phyloP scores from a whole-genome alignment of 1,140 invertebrate species.

The Drosophila murphyi region DNA sequence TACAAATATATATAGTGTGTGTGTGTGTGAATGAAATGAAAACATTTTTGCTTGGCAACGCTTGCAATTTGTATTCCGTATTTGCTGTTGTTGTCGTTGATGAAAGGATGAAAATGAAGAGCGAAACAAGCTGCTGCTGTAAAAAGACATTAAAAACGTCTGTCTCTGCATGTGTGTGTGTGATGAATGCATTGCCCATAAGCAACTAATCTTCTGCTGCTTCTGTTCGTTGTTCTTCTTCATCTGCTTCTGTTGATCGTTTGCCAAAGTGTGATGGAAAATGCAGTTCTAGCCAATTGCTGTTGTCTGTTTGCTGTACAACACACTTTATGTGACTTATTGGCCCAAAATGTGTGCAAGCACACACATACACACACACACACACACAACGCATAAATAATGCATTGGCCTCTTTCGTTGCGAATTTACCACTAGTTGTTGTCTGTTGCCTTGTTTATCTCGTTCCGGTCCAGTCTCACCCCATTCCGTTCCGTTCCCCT shows the following conservation, averaged over 20 bases:
- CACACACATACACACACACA: constrained; percentile 27
- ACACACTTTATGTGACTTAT: constrained; percentile 68
- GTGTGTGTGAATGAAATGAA: constrained; percentile 18
- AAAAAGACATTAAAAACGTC: constrained; percentile 74
- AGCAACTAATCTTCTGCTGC: constrained; percentile 17
- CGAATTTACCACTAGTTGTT: constrained; percentile 46
- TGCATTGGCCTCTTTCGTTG: constrained; percentile 66
- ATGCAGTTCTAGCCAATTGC: constrained; percentile 75
- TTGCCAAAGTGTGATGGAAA: constrained; percentile 59
- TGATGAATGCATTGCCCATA: constrained; percentile 54
- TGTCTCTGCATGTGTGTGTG: constrained; percentile 54
- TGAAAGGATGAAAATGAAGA: constrained; percentile 58
- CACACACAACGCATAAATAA: constrained; percentile 47
- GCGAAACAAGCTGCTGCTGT: constrained; percentile 36
- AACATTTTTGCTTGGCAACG: constrained; percentile 34
- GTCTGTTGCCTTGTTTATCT: constrained; percentile 63
- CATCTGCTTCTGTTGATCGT: constrained; percentile 33
- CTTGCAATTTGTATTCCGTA: constrained; percentile 13
- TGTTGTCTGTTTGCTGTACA: constrained; percentile 45
- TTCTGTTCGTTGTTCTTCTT: constrained; percentile 1
- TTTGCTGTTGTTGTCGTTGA: constrained; percentile 22
- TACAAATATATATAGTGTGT: not conserved
- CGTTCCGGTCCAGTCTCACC: constrained; percentile 45
- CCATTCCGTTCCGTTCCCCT: constrained; percentile 47
- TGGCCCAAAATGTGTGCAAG: constrained; percentile 70